Base-by-base conservation (phyloP, 2,113 vertebrate species). In the Phyllostomus hastatus region DNA sequence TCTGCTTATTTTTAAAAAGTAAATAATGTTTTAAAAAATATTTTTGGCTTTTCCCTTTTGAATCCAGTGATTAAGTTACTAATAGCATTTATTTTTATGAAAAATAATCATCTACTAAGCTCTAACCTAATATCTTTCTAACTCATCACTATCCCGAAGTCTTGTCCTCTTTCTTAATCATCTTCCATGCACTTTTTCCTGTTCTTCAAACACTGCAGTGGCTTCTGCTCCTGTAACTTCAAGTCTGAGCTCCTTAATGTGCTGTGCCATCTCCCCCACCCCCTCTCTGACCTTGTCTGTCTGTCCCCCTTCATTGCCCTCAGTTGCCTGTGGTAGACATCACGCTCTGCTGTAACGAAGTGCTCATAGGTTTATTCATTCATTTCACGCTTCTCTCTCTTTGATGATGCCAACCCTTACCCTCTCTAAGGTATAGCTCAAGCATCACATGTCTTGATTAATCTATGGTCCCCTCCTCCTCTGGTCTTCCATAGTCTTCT, bases 1-100 rank as follows among this genome's bases (percentile, higher is more conserved):
- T 70, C 64, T 93, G 28, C 64, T 90, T 83, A 50, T 54, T 85
- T 91, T 88, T 11, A 88, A 89, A 41, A 89, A 84, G 6, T 75
- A 85, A 93, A 64, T 93, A 10, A 10, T 54, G 33, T 61, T 87
- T 85, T 90, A 12, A 17, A 72, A 81, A 89, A 52, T 59, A 73
- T 64, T 91, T 66, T 33, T 85, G 11, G 22, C 57, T 88, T 59
- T 73, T 24, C 10, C 83, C 33, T 46, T 84, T 52, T 81, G 66
- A 70, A 81, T 76, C 81, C 88, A 81, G 33, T 78, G 64, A 84
- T 14, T 59, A 28, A 15, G 20, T 92, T 57, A 41, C 41, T 50
- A 73, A 15, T 57, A 84, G 52, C 10, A 43, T 80, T 69, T 87
- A 38, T 73, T 87, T 59, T 35, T 54, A 66, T 61, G 81, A 17